These are phyloP conservation scores for Adelges cooleyi DNA, from an alignment of 1,140 invertebrate species.

Conservation along the genomic window DNA sequence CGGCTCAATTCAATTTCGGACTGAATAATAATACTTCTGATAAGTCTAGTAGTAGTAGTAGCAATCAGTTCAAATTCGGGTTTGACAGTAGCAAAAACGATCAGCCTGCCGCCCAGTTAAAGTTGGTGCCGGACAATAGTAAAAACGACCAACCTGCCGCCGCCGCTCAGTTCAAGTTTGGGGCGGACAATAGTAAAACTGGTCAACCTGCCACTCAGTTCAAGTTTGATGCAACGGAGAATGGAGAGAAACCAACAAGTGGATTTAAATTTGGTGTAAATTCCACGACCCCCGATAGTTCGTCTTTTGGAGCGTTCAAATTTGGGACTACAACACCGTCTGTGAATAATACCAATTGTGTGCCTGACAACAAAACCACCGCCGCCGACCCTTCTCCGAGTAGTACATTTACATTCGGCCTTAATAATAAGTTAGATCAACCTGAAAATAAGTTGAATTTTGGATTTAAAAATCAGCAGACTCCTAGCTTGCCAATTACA, in stretches of 20 bases:
- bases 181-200: neutral
- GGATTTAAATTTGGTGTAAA: too few relatives aligned
- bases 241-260: too few relatives aligned
- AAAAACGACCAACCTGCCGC: neutral
- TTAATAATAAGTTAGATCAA: neutral
- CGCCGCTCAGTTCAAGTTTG: neutral
- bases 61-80: neutral
- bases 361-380: neutral
- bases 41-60: too few relatives aligned
- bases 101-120: neutral
- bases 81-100: conserved; percentile 3
- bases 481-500: neutral
- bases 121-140: neutral
- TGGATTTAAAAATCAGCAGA: neutral
- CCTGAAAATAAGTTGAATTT: neutral
- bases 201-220: neutral
- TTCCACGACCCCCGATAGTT: too few relatives aligned
- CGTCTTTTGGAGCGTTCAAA: neutral
- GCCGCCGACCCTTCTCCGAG: neutral
- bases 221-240: too few relatives aligned
- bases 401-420: neutral
- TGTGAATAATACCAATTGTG: neutral
- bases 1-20: conserved; percentile 37
- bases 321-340: neutral
- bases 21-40: conserved; percentile 30